A percentile compares a stretch with the other conserved stretches of the same genome.
Evolutionary conservation across 2,113 vertebrate species (phyloP).

Genomic region (Sciurus niger): DNA sequence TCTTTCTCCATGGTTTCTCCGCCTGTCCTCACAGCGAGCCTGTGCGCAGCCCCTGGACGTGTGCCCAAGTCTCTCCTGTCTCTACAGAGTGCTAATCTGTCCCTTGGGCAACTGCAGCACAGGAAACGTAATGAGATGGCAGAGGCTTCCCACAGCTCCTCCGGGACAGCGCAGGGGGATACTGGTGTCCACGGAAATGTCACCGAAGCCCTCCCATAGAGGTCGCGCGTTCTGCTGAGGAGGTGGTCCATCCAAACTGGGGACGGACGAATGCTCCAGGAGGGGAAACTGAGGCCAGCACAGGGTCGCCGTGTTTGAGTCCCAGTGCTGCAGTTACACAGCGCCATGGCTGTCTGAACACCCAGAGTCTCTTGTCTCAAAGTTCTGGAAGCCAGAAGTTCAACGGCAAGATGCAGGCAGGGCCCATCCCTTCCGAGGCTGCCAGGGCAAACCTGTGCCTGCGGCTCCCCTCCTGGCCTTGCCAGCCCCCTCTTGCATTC

Average conservation of each 20-base stretch:
- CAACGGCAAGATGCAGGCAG: no score
- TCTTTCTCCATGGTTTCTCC: neutral
- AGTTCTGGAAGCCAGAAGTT: neutral
- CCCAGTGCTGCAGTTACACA: neutral
- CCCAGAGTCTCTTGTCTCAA: neutral
- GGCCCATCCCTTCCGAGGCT: neutral
- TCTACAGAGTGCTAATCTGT: neutral
- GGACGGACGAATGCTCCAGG: neutral
- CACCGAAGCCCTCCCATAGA: neutral
- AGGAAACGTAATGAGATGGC: neutral
- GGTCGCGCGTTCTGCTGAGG: neutral
- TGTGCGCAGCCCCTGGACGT: neutral
- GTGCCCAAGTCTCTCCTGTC: neutral
- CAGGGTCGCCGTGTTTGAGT: fast-evolving
- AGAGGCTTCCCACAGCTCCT: neutral
- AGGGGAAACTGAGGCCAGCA: neutral
- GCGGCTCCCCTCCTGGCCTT: neutral
- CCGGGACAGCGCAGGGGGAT: neutral
- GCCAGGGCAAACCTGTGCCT: neutral
- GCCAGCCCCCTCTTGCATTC: fast-evolving
- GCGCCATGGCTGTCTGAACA: neutral
- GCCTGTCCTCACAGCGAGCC: neutral
- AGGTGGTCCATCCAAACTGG: neutral
- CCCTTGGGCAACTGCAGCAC: neutral
- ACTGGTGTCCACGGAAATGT: neutral